These are phyloP conservation scores for Maniola hyperantus DNA, from an alignment of 2,888 invertebrate genomes.

Conservation along the genomic window DNA sequence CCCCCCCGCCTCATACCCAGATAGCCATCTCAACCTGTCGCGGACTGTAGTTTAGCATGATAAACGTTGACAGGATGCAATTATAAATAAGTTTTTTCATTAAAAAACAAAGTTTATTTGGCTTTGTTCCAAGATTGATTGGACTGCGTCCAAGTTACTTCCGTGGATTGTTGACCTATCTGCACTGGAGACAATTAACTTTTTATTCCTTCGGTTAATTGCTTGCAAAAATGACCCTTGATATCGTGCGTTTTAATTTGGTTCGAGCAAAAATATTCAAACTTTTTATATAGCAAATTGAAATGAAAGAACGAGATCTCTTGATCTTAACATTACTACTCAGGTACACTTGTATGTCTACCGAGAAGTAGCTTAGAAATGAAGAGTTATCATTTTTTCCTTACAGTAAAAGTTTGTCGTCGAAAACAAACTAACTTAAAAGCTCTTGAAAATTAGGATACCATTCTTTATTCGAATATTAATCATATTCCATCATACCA, in stretches of 20 bases:
- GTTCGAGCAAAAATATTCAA: not conserved
- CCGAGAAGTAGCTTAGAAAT: too few species aligned
- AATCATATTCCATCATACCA: too few species aligned
- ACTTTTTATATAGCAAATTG: not conserved
- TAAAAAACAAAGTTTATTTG: constrained; percentile 12
- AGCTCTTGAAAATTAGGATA: too few species aligned
- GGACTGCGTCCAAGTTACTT: constrained; percentile 20
- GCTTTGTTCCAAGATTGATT: constrained; percentile 23
- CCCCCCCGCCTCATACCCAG: too few species aligned
- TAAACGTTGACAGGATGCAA: constrained; percentile 8
- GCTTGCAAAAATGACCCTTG: constrained; percentile 16
- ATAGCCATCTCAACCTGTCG: too few species aligned
- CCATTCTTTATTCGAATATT: too few species aligned
- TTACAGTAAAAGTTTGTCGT: too few species aligned
- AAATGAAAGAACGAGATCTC: not conserved
- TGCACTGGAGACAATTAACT: constrained; percentile 23
- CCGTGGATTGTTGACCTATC: constrained; percentile 23
- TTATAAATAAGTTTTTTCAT: constrained; percentile 17
- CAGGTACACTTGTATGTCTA: not conserved
- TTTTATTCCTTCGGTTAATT: constrained; percentile 22
- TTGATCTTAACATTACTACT: not conserved
- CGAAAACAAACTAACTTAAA: too few species aligned
- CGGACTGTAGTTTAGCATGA: not conserved
- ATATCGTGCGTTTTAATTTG: constrained; percentile 16
- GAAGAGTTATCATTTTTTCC: too few species aligned